Evolutionary conservation across 2,113 vertebrate genomes (phyloP), one percentile per base, ranked within the genome.

Genomic region (Toxotes chatareus): DNA sequence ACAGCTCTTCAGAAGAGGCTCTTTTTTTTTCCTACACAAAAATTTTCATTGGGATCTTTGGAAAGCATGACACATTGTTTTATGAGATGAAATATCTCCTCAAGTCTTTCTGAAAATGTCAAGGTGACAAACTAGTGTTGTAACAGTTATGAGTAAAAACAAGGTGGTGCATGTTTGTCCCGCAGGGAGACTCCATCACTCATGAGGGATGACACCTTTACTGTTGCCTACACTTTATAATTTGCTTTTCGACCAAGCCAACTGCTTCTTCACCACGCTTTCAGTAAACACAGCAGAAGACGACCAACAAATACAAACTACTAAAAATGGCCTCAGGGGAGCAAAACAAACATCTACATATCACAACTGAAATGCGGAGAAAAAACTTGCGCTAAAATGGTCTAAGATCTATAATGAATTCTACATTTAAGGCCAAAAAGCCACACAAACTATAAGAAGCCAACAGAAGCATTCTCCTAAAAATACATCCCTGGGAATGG

Each of bases 401-500:
- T 34, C 11, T 51, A 53, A 76, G 19, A 55, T 75, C 34, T 14
- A 31, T 11, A 27, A 60, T 74, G 4, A 38, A 80, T 73, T 76
- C 44, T 42, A 42, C 55, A 71, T 56, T 44, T 56, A 60, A 66
- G 42, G 71, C 47, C 42, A 27, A 70, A 71, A 55, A 23, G 4
- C 40, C 59, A 55, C 32, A 47, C 4, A 19, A 60, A 32, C 27
- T 63, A n/a, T 38, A 67, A 68, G 70, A 32, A 73, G 47, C 11
- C 56, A 36, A 40, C 34, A 36, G 49, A 78, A 11, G 5, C 1
- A 17, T 31, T 47, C 19, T 65, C 17, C 40, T 61, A 71, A 61
- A 76, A 88, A 79, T n/a, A 75, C 14, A 44, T 59, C 19, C 44
- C 23, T 83, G 73, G 67, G 71, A 86, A 81, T 67, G 40, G 55